phyloP scores from a whole-genome alignment of 2,797 vertebrate species.

The Rhinella marina region DNA sequence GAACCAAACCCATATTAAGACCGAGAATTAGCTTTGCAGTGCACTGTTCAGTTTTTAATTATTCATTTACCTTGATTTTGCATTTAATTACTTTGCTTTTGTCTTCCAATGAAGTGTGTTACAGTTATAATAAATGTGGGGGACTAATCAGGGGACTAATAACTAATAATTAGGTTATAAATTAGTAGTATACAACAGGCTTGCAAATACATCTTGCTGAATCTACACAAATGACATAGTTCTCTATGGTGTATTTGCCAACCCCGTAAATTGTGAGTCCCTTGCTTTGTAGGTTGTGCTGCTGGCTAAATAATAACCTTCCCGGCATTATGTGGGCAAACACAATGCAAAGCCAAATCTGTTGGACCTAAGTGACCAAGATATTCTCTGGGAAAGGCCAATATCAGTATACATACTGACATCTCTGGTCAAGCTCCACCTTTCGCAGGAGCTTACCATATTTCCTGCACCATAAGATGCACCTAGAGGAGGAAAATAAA shows the following conservation, averaged over 20 bases:
- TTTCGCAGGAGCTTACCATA: not conserved
- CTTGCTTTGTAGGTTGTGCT: not conserved
- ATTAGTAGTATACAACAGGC: not conserved
- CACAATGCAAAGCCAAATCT: not conserved
- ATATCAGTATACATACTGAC: not conserved
- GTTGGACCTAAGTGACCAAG: not conserved
- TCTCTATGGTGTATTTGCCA: not conserved
- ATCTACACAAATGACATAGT: not conserved
- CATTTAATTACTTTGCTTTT: slow-evolving; percentile 28
- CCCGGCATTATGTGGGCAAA: not conserved
- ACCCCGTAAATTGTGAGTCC: not conserved
- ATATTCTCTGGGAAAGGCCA: too few relatives aligned
- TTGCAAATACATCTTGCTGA: slow-evolving; percentile 12
- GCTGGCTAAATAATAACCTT: not conserved
- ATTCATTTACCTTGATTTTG: slow-evolving; percentile 28
- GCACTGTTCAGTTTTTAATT: slow-evolving; percentile 16
- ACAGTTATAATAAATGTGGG: not conserved
- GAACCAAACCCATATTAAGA: not conserved
- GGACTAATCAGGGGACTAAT: not conserved
- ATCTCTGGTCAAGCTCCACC: not conserved
- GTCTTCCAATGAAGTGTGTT: slow-evolving; percentile 9
- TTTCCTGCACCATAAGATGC: too few relatives aligned
- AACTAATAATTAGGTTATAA: slow-evolving; percentile 2
- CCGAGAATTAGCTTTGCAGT: not conserved
- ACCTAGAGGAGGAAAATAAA: too few relatives aligned